Evolutionary conservation across 2,888 invertebrate genomes (phyloP), one percentile per base, ranked within the genome.

Genomic region (Octonoba sinensis): DNA sequence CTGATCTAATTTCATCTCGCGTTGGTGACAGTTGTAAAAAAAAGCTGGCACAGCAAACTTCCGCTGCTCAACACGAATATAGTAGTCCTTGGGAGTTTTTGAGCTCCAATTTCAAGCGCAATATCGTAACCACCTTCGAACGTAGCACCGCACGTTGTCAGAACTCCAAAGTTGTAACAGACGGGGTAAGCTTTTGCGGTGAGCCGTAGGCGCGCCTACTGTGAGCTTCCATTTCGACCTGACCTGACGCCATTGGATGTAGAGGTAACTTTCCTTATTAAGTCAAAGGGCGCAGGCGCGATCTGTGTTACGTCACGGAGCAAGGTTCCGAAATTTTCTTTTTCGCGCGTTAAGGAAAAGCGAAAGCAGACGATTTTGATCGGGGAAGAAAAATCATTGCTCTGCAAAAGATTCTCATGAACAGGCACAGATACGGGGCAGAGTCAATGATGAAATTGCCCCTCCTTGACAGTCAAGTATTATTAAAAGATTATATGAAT

Each of bases 221-320:
- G 66, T 54, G 24, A 27, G 49, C 62, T 62, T 44, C 65, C 51
- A 57, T 44, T 66, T 67, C 74, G 75, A 82, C 74, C 59, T 75
- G 81, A 82, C 74, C 74, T 65, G 81, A 82, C 81, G 81, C 81
- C 81, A 82, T 82, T 73, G 81, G 81, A 65, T 82, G 81, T 82
- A 82, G 81, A 82, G 74, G 81, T 82, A 82, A 74, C 81, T 82
- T 82, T 82, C 81, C 81, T 82, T 82, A 82, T 82, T 70, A 82
- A 82, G 81, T 82, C 81, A 82, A 82, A 82, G 81, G 70, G 81
- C 81, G 81, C 81, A 82, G 65, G 81, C 81, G 81, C 81, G 65
- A 59, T 64, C 69, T 59, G 60, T 18, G 69, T 66, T 72, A 79
- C 78, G 78, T 79, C 73, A 74, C 69, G 49, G 76, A 54, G 57